phyloP scores from a whole-genome alignment of 2,797 vertebrate genomes.

The Enteromius argenteus region DNA sequence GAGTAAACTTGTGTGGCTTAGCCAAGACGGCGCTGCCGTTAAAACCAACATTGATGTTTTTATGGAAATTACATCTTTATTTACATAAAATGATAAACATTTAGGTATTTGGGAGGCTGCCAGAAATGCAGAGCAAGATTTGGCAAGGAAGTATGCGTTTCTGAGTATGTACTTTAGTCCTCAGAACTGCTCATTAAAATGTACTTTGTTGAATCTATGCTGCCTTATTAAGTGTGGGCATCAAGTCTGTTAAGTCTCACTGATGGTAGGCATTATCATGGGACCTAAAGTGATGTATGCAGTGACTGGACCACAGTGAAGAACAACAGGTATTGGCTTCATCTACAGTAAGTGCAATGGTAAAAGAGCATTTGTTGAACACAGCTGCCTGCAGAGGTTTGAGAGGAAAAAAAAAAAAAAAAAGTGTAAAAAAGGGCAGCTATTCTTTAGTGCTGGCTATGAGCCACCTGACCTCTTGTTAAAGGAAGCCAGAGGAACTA shows the following conservation, averaged over 20 bases:
- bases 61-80: conserved; percentile 81
- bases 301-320: background rate
- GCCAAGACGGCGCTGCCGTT: background rate
- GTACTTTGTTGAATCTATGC: background rate
- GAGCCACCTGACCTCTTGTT: conserved; percentile 33
- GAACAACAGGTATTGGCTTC: background rate
- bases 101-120: conserved; percentile 75
- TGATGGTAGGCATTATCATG: background rate
- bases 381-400: background rate
- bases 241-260: background rate
- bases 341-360: background rate
- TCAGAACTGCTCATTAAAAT: conserved; percentile 17
- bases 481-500: conserved; percentile 26
- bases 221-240: background rate
- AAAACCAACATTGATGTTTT: conserved; percentile 76
- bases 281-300: background rate
- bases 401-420: background rate
- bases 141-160: conserved; percentile 21
- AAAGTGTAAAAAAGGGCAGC: background rate
- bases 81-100: conserved; percentile 81
- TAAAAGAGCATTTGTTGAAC: background rate
- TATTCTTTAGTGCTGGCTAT: conserved; percentile 1
- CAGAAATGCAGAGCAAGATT: conserved; percentile 57
- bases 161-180: background rate
- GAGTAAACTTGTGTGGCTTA: conserved; percentile 72